Evolutionary conservation across 2,797 vertebrate species (phyloP).

Genomic region (Gymnothorax javanicus): DNA sequence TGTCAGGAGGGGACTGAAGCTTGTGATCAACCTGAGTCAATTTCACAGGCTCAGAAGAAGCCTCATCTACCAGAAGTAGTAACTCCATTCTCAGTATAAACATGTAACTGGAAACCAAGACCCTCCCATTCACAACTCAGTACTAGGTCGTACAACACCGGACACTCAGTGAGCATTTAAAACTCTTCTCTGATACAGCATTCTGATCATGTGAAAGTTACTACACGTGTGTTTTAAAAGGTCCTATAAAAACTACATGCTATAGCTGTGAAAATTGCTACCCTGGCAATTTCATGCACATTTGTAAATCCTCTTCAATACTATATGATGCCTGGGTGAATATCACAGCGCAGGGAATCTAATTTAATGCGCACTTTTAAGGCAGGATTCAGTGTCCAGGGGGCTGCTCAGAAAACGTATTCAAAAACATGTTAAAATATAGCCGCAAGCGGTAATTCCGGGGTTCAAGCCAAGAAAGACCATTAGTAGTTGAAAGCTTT

Average conservation of each 20-base stretch:
- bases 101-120: not conserved
- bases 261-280: not conserved
- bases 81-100: not conserved
- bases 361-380: not conserved
- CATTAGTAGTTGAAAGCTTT: too few relatives aligned
- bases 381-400: too few relatives aligned
- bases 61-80: not conserved
- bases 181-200: not conserved
- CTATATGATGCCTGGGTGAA: not conserved
- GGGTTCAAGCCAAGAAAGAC: too few relatives aligned
- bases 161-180: not conserved
- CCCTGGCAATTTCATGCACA: not conserved
- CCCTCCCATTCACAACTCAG: conserved; percentile 1
- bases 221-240: too few relatives aligned
- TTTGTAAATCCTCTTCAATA: not conserved
- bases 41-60: not conserved
- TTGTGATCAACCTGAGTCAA: not conserved
- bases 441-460: too few relatives aligned
- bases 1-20: not conserved
- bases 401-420: too few relatives aligned
- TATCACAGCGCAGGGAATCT: not conserved
- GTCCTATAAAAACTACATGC: too few relatives aligned
- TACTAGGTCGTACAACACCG: not conserved
- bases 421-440: too few relatives aligned
- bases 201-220: not conserved